phyloP scores from a whole-genome alignment of 2,888 invertebrate species.

The Lasius fuliginosus region DNA sequence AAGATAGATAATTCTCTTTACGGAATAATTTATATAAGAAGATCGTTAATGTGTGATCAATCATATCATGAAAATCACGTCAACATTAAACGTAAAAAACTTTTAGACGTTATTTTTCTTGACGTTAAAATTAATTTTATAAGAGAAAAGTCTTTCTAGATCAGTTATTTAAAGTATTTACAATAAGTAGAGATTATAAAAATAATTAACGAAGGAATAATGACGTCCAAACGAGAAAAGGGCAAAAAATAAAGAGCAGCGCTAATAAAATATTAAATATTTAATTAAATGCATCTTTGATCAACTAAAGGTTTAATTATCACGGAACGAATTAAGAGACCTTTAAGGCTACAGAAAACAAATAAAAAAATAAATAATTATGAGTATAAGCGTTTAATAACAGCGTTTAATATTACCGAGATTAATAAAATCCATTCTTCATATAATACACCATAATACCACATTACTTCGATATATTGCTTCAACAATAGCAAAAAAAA shows the following conservation, averaged over 20 bases:
- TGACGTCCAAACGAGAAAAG: background rate
- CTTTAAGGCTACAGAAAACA: background rate
- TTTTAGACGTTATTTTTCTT: background rate
- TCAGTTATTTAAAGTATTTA: background rate
- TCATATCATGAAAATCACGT: background rate
- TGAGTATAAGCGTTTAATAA: conserved; percentile 1
- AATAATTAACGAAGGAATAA: conserved; percentile 33
- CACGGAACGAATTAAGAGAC: conserved; percentile 1
- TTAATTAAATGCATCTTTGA: conserved; percentile 44
- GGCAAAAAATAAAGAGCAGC: background rate
- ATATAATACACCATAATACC: background rate
- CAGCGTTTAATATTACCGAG: conserved; percentile 30
- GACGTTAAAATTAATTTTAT: background rate
- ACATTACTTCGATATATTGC: conserved; percentile 37
- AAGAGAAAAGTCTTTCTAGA: background rate
- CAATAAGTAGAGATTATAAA: conserved; percentile 5
- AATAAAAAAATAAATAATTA: conserved; percentile 13
- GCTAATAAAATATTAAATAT: conserved; percentile 51
- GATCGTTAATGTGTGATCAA: background rate
- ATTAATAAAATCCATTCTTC: conserved; percentile 43
- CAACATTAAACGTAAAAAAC: background rate
- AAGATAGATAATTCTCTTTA: conserved; percentile 15
- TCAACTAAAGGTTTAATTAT: conserved; percentile 31
- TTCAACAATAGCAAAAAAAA: conserved; percentile 4
- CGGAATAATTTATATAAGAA: conserved; percentile 4